Conservation (phyloP, 2,113 vertebrate genomes). For the Corythornis madagascariensis region DNA sequence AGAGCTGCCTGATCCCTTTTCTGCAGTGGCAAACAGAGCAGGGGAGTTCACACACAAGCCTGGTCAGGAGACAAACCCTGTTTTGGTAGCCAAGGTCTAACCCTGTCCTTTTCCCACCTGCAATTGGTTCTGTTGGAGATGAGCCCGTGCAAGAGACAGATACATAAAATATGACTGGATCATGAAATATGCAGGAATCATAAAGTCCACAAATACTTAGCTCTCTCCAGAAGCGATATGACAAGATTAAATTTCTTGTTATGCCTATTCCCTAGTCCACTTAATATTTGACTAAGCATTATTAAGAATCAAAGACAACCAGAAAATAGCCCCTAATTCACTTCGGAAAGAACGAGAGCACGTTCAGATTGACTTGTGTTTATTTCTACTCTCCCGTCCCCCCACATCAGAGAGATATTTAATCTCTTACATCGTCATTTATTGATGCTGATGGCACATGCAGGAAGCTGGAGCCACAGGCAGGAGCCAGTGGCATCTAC, state of each 20-base stretch:
- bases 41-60: too few relatives aligned
- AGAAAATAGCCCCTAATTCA: conserved; percentile 16
- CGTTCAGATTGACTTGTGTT: not conserved
- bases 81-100: not conserved
- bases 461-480: not conserved
- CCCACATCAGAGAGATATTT: not conserved
- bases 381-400: not conserved
- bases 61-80: not conserved
- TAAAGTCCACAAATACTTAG: conserved; percentile 18
- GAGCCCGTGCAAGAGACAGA: not conserved
- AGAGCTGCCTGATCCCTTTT: not conserved
- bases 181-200: conserved; percentile 11
- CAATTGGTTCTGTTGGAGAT: not conserved
- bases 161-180: not conserved
- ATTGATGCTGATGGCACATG: not conserved
- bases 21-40: rapidly evolving
- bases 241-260: conserved; percentile 13
- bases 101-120: not conserved
- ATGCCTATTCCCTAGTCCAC: conserved; percentile 1
- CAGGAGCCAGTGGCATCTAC: not conserved
- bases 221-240: conserved; percentile 3
- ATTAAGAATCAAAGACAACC: not conserved
- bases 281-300: conserved; percentile 37
- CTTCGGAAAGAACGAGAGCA: not conserved
- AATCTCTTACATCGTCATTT: not conserved